These are phyloP conservation scores for Drosophila obscura DNA, from an alignment of 1,140 invertebrate genomes.

Conservation along the genomic window DNA sequence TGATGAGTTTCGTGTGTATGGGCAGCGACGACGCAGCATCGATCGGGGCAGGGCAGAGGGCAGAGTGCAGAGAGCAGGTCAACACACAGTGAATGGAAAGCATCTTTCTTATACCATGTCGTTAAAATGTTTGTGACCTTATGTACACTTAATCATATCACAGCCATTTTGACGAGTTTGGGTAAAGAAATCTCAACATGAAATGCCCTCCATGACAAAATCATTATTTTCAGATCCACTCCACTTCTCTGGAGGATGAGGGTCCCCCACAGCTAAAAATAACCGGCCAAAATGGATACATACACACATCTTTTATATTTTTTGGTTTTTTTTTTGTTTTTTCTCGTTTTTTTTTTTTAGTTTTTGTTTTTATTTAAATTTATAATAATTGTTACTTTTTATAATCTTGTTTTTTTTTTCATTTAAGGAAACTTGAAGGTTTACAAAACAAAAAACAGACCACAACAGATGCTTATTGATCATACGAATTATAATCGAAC, in stretches of 20 bases:
- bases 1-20: conserved; percentile 81
- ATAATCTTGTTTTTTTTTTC: conserved; percentile 62
- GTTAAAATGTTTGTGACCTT: conserved; percentile 83
- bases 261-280: no score
- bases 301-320: conserved; percentile 59
- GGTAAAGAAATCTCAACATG: conserved; percentile 79
- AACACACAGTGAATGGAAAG: conserved; percentile 8
- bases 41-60: neutral
- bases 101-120: conserved; percentile 83
- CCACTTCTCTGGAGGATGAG: no score
- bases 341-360: conserved; percentile 63
- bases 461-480: conserved; percentile 80
- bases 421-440: conserved; percentile 80
- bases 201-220: conserved; percentile 19
- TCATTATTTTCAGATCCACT: neutral
- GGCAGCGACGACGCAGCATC: neutral
- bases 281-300: conserved; percentile 37
- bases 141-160: conserved; percentile 79
- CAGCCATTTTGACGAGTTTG: conserved; percentile 84
- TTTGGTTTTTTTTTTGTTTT: conserved; percentile 71
- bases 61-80: neutral
- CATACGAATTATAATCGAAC: conserved; percentile 72
- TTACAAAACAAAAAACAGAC: conserved; percentile 83
- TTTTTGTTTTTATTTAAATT: conserved; percentile 78
- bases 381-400: conserved; percentile 76